Conservation (phyloP, 2,113 vertebrate species). For the Piprites chloris region DNA sequence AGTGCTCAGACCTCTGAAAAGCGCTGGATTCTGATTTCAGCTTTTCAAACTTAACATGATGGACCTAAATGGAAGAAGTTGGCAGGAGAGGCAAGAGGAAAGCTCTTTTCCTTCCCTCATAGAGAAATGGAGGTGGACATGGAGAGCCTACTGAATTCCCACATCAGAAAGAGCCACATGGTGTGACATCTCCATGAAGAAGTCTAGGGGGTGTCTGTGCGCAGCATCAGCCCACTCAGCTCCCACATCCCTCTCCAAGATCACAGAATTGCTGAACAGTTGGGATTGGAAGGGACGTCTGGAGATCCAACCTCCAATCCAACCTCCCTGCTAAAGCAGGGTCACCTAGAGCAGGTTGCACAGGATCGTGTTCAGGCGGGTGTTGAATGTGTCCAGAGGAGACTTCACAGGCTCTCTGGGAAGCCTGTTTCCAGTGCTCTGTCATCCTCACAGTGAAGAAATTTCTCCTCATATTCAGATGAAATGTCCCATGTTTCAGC, state of each 20-base stretch:
- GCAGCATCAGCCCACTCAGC: fast-evolving
- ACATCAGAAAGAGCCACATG: fast-evolving
- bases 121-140: not conserved
- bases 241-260: not conserved
- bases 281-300: not conserved
- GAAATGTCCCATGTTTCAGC: not conserved
- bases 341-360: not conserved
- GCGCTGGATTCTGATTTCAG: not conserved
- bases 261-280: not conserved
- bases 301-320: not conserved
- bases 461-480: too few relatives aligned
- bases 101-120: not conserved
- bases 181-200: fast-evolving
- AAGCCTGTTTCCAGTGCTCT: not conserved
- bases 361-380: fast-evolving
- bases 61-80: not conserved
- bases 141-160: not conserved
- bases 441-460: not conserved
- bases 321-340: not conserved
- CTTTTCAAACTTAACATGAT: not conserved
- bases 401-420: not conserved
- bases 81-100: not conserved
- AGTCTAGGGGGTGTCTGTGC: not conserved
- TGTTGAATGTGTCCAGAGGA: not conserved
- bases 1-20: not conserved